Conservation (phyloP, 2,888 invertebrate species). For the Ypsolopha scabrella region DNA sequence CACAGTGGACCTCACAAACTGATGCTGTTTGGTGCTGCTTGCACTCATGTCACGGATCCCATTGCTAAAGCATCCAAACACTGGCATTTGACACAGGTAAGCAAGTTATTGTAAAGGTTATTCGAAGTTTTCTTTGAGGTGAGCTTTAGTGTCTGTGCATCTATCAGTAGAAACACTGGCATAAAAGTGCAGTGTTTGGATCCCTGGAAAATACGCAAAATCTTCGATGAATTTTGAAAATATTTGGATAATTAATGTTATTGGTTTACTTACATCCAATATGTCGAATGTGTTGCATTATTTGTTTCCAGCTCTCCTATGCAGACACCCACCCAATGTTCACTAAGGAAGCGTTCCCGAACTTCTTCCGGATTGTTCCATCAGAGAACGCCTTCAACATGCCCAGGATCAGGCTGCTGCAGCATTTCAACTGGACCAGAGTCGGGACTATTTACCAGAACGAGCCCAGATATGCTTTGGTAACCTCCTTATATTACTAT, state of each 20-base stretch:
- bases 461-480: conserved; percentile 92
- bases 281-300: background rate
- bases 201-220: too few species aligned
- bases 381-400: conserved; percentile 97
- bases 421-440: conserved; percentile 96
- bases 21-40: conserved; percentile 96
- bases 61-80: conserved; percentile 97
- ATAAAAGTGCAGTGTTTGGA: too few species aligned
- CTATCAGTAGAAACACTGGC: too few species aligned
- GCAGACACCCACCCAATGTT: conserved; percentile 99
- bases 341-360: conserved; percentile 92
- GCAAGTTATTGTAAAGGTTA: too few species aligned
- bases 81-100: conserved; percentile 95
- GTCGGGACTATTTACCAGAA: conserved; percentile 98
- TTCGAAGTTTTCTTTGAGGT: too few species aligned
- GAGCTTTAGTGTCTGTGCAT: too few species aligned
- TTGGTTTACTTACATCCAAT: too few species aligned
- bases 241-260: too few species aligned
- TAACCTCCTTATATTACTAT: conserved; percentile 51
- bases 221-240: too few species aligned
- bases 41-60: conserved; percentile 96
- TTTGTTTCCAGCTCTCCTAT: conserved; percentile 82
- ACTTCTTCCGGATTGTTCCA: conserved; percentile 97
- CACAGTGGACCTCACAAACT: conserved; percentile 92
- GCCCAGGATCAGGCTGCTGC: conserved; percentile 87